phyloP scores from a whole-genome alignment of 2,888 invertebrate species.

The Yponomeuta evonymella region DNA sequence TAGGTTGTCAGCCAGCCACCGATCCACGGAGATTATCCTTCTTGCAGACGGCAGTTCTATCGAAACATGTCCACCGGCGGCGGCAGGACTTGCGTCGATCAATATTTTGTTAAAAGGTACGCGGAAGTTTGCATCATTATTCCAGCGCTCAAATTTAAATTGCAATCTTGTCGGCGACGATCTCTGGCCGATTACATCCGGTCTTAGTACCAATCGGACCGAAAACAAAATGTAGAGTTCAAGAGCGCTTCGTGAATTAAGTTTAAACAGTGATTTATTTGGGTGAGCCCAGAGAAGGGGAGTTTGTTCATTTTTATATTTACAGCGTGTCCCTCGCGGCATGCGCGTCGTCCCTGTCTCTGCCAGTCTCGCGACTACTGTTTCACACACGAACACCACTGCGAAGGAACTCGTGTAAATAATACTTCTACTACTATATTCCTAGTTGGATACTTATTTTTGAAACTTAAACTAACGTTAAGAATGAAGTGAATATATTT shows the following conservation, averaged over 20 bases:
- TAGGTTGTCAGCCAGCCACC: constrained; percentile 43
- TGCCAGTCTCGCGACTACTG: constrained; percentile 70
- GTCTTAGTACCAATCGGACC: constrained; percentile 31
- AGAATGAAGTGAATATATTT: constrained; percentile 38
- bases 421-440: constrained; percentile 67
- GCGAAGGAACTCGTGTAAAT: constrained; percentile 69
- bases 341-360: constrained; percentile 72
- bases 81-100: constrained; percentile 58
- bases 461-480: constrained; percentile 38
- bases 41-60: constrained; percentile 30
- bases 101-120: constrained; percentile 61
- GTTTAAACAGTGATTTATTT: constrained; percentile 63
- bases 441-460: constrained; percentile 61
- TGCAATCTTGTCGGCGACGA: constrained; percentile 25
- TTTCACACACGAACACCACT: constrained; percentile 70
- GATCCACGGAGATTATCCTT: constrained; percentile 33
- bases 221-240: constrained; percentile 44
- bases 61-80: constrained; percentile 52
- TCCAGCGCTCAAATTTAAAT: constrained; percentile 56
- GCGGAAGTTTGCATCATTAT: constrained; percentile 57
- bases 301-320: constrained; percentile 75
- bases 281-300: constrained; percentile 71
- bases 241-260: constrained; percentile 47
- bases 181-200: constrained; percentile 27
- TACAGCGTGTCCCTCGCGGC: constrained; percentile 70